Percentiles rank a stretch among this genome's conserved stretches.
These are phyloP conservation scores for Leuciscus idus DNA, from an alignment of 2,113 vertebrate genomes.

Conservation along the genomic window DNA sequence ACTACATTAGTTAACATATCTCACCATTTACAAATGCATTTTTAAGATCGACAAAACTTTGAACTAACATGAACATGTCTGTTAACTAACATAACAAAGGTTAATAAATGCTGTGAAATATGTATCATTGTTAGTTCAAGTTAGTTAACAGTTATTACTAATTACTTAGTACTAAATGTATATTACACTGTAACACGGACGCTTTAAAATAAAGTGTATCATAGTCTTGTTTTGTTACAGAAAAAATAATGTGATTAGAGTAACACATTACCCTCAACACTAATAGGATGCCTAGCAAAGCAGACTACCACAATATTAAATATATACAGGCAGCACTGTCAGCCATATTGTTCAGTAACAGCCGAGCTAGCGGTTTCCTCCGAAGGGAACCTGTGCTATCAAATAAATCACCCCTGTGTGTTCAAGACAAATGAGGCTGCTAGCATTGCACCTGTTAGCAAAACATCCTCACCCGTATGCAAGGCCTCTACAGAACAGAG, in stretches of 20 bases:
- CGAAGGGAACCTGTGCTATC: slow-evolving; percentile 35
- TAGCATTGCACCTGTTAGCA: slow-evolving; percentile 50
- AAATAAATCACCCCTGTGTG: slow-evolving; percentile 39
- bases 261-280: not conserved
- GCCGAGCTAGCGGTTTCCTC: slow-evolving; percentile 45
- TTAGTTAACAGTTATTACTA: too few species aligned
- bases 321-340: slow-evolving; percentile 34
- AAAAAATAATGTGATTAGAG: not conserved
- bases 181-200: too few species aligned
- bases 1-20: too few species aligned
- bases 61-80: too few species aligned
- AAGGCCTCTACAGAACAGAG: slow-evolving; percentile 6
- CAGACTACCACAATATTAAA: slow-evolving; percentile 18
- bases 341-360: slow-evolving; percentile 38
- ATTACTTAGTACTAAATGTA: too few species aligned
- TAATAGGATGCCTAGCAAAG: slow-evolving; percentile 14
- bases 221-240: not conserved
- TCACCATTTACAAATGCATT: too few species aligned
- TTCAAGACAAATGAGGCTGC: slow-evolving; percentile 47
- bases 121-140: too few species aligned
- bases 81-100: too few species aligned
- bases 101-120: too few species aligned
- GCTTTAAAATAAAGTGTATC: too few species aligned
- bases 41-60: too few species aligned
- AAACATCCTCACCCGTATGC: slow-evolving; percentile 37